Evolutionary conservation across 2,888 invertebrate species (phyloP).

Genomic region (Drosophila limbata): DNA sequence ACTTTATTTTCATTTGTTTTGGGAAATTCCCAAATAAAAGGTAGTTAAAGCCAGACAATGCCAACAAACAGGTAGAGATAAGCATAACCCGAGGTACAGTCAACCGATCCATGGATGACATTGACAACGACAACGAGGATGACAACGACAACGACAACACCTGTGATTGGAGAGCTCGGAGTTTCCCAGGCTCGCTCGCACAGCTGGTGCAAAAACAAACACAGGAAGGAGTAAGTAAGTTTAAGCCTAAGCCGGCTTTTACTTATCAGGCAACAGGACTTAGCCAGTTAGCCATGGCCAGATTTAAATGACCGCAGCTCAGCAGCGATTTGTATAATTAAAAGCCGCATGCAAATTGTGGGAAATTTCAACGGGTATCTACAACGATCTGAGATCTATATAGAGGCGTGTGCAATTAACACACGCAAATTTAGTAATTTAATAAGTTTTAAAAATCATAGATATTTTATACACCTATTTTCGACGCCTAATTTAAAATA

Average conservation of each 20-base stretch:
- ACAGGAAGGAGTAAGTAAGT: slow-evolving; percentile 75
- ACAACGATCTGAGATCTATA: slow-evolving; percentile 6
- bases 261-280: slow-evolving; percentile 63
- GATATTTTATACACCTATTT: neutral
- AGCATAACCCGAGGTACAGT: slow-evolving; percentile 58
- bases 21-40: slow-evolving; percentile 79
- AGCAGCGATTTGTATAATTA: slow-evolving; percentile 77
- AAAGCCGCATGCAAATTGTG: slow-evolving; percentile 78
- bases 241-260: slow-evolving; percentile 72
- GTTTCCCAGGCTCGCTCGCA: slow-evolving; percentile 71
- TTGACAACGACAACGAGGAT: slow-evolving; percentile 54
- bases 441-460: neutral
- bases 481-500: neutral
- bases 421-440: neutral
- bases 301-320: slow-evolving; percentile 79
- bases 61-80: slow-evolving; percentile 60
- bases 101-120: slow-evolving; percentile 33
- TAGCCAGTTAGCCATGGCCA: slow-evolving; percentile 73
- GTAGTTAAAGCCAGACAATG: slow-evolving; percentile 71
- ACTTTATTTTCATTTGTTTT: slow-evolving; percentile 80
- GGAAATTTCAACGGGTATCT: slow-evolving; percentile 51
- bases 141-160: slow-evolving; percentile 42
- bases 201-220: slow-evolving; percentile 68
- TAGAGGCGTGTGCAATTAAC: slow-evolving; percentile 35
- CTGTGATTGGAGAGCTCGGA: slow-evolving; percentile 57